phyloP scores from a whole-genome alignment of 2,113 vertebrate genomes.

The Apus apus region DNA sequence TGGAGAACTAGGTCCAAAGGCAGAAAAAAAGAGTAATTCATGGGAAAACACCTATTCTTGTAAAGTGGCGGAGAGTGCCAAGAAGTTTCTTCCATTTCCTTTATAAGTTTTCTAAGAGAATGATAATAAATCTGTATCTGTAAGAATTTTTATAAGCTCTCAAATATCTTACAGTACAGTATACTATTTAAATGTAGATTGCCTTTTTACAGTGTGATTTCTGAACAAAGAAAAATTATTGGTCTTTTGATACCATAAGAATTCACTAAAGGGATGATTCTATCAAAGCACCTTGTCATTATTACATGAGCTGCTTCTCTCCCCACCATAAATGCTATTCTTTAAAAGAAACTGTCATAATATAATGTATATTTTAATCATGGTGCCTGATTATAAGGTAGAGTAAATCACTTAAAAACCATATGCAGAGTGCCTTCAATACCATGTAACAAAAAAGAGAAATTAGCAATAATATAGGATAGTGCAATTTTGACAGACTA shows the following conservation, averaged over 20 bases:
- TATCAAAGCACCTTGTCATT: neutral
- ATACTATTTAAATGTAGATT: neutral
- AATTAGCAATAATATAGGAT: neutral
- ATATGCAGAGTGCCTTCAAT: neutral
- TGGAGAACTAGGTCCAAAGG: neutral
- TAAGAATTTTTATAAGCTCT: neutral
- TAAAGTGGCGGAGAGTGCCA: neutral
- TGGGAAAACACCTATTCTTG: neutral
- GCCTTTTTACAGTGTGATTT: neutral
- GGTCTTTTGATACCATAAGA: neutral
- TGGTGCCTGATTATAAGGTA: neutral
- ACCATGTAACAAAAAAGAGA: neutral
- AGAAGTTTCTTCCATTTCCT: neutral
- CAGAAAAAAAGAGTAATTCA: neutral
- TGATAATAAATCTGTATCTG: neutral
- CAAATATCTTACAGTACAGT: neutral
- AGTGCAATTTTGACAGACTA: constrained; percentile 4
- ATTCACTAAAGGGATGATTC: neutral
- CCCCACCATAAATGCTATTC: neutral
- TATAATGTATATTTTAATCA: neutral
- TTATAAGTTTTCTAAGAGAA: neutral
- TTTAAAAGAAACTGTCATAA: neutral
- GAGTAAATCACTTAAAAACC: constrained; percentile 2
- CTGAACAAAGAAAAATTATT: neutral
- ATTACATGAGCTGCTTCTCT: neutral